Evolutionary conservation across 2,888 invertebrate species (phyloP).

Genomic region (Steinernema carpocapsae): DNA sequence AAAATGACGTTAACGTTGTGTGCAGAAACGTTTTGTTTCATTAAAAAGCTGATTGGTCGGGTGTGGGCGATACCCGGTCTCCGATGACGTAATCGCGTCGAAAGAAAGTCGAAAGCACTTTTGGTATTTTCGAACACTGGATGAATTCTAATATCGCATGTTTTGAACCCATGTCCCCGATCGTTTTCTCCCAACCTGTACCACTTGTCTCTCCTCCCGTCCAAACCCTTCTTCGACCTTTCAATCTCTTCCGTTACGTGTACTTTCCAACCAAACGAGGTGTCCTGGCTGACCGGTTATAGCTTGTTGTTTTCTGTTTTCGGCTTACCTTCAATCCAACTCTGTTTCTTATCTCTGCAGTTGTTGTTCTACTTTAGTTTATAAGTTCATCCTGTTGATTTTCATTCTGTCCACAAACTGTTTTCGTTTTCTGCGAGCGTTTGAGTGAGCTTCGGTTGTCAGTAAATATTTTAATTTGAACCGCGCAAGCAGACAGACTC

Average conservation of each 20-base stretch:
- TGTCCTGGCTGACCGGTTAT: conserved; percentile 2
- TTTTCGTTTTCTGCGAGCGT: too few relatives aligned
- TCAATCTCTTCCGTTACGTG: conserved; percentile 17
- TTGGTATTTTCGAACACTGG: neutral
- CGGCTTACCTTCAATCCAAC: too few relatives aligned
- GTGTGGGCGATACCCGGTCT: neutral
- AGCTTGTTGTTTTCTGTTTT: neutral
- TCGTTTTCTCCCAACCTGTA: neutral
- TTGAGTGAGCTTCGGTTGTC: too few relatives aligned
- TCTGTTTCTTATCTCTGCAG: too few relatives aligned
- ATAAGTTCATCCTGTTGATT: too few relatives aligned
- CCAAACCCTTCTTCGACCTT: neutral
- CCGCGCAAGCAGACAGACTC: too few relatives aligned
- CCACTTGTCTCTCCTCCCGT: neutral
- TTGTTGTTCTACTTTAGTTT: too few relatives aligned
- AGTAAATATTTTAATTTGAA: too few relatives aligned
- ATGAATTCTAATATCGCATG: neutral
- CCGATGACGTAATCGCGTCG: neutral
- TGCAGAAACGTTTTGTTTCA: neutral
- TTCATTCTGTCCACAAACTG: too few relatives aligned
- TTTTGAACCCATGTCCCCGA: neutral
- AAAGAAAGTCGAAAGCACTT: neutral
- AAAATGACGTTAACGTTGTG: neutral
- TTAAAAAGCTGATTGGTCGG: neutral
- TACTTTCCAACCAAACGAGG: conserved; percentile 22